Evolutionary conservation across 2,797 vertebrate genomes (phyloP), one percentile per base, ranked within the genome.

Genomic region (Trichosurus vulpecula): DNA sequence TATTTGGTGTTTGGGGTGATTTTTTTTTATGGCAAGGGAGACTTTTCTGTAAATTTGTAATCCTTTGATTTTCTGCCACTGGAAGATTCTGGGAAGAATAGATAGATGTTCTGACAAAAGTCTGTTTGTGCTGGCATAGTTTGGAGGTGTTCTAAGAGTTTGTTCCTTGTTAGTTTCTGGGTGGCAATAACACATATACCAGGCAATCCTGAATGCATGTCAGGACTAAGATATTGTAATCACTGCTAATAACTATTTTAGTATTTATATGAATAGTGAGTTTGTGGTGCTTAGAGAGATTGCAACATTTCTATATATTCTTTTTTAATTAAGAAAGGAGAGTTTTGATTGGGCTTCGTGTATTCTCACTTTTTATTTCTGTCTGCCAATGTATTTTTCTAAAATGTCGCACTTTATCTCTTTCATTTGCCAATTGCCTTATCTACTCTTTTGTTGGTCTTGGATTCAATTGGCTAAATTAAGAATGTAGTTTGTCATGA

Each of bases 31-130:
- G 74, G 29, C 6, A 52, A 90, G 52, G 47, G 31, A 90, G 51
- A 92, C 16, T 93, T 96, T 91, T 91, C 93, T 94, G 66, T 97
- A 95, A 96, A 95, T 92, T 92, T 53, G 91, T 81, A 93, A 54
- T 93, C 94, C 87, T 52, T 29, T 96, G 89, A 94, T 94, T 92
- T 96, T 93, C 55, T 95, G 95, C 89, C 91, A 93, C 19, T 54
- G 55, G 55, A 93, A 94, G 90, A 0, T 91, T 95, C 81, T 93
- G 66, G 56, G 10, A 61, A 3, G 81, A 91, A 92, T 53, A 94
- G 3, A 2, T 27, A 92, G 31, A 92, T 31, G 30, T 93, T 74
- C 53, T 54, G 92, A 93, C 35, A 58, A 91, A 90, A 0, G 54
- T 95, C 61, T 81, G 4, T 81, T 81, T 81, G 22, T 87, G 74